Evolutionary conservation across 2,797 vertebrate genomes (phyloP).

Genomic region (Neopelma chrysocephalum): DNA sequence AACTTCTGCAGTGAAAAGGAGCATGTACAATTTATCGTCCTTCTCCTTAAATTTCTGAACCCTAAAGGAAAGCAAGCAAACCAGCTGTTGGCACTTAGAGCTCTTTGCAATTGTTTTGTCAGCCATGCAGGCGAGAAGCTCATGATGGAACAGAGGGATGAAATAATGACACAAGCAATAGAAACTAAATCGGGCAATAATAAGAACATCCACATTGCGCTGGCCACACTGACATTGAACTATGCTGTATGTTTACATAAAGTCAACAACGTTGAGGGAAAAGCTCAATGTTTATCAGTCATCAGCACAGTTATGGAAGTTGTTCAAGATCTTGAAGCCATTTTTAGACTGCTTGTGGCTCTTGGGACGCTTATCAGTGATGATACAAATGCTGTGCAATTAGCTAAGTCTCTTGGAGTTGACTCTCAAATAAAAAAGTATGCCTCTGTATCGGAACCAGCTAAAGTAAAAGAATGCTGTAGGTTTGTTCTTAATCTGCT

Average conservation of each 20-base stretch:
- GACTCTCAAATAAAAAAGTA: conserved; percentile 94
- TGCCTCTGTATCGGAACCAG: conserved; percentile 86
- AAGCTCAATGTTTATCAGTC: conserved; percentile 95
- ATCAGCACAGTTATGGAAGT: conserved; percentile 92
- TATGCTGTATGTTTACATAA: conserved; percentile 90
- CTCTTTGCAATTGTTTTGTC: conserved; percentile 95
- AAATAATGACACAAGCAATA: conserved; percentile 86
- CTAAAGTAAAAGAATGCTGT: conserved; percentile 95
- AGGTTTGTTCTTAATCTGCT: conserved; percentile 91
- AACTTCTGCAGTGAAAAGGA: conserved; percentile 91
- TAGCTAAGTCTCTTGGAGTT: conserved; percentile 94
- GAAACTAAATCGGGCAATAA: conserved; percentile 87
- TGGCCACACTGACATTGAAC: conserved; percentile 93
- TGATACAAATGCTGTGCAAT: conserved; percentile 88
- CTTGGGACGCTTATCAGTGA: conserved; percentile 92
- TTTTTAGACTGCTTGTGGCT: conserved; percentile 95
- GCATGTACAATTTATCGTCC: conserved; percentile 87
- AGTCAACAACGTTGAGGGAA: conserved; percentile 90
- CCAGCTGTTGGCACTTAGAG: conserved; percentile 94
- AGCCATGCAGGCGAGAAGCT: conserved; percentile 85
- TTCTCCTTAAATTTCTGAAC: conserved; percentile 89
- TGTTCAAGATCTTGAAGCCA: conserved; percentile 94
- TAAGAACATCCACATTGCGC: conserved; percentile 95
- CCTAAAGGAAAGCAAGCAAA: conserved; percentile 90
- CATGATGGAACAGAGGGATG: conserved; percentile 90